Base-by-base conservation (phyloP, 2,113 vertebrate species). In the Dipodomys stephensi region DNA sequence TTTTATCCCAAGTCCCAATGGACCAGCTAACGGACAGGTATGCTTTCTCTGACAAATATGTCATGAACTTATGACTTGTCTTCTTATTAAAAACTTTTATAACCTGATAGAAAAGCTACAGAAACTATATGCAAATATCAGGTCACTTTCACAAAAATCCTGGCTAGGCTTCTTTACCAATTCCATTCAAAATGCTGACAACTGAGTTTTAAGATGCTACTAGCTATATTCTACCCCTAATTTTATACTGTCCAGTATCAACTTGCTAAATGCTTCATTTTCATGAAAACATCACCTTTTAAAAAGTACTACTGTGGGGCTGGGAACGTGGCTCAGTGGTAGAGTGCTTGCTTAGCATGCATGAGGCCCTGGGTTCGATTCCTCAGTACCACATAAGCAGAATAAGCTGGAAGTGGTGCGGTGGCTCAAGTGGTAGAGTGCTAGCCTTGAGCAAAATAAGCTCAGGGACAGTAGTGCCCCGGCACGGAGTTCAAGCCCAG, bases 111-210 rank as follows among this genome's bases (percentile, higher is more conserved):
- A 81, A 76, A 88, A 10, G 4, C 62, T 71, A 84, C 4, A 64
- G 88, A 76, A 28, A 83, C 0, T 81, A 25, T 28, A 7, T 32
- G 16, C 1, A 88, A 64, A 27, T 15, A 85, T 32, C 81, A 53
- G 93, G 68, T 69, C 84, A 90, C 16, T 92, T 88, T 69, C 64
- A 46, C 46, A 28, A 86, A 39, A 95, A 49, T 72, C 7, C 65
- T 88, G 32, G 6, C 57, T 7, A 76, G 27, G 67, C 72, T 39
- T 82, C 46, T 85, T 53, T 82, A 49, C 6, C 4, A 1, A 23
- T 72, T 80, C 67, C 69, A 53, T 35, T 91, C 28, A 7, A 92
- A 87, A 92, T 65, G 19, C n/a, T 67, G 80, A 79, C 13, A 92
- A 65, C 35, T 67, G 81, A 28, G 44, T 73, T 83, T 83, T 93